Base-by-base conservation (phyloP, 1,140 invertebrate species). In the Bombus superbus region DNA sequence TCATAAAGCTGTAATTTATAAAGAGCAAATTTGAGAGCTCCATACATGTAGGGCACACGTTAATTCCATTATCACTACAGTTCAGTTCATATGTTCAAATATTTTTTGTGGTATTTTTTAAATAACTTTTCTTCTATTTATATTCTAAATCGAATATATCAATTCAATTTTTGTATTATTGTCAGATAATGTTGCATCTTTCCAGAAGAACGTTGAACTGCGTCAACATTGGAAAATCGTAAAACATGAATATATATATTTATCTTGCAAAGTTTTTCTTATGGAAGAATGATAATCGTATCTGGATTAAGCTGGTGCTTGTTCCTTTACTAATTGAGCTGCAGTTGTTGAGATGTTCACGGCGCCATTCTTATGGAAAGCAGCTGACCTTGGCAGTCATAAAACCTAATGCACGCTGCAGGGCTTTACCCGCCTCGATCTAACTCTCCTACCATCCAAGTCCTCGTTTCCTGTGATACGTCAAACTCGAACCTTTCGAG, bases 321-420 rank as follows among this genome's bases (percentile, higher is more conserved):
- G 35, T 86, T 81, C 59, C 80, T 79, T 57, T 53, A 62, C 77
- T 87, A 89, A 90, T 89, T 78, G 80, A 88, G n/a, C 40, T 9
- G 40, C 75, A 13, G 3, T 53, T 38, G 66, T 66, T 69, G 32
- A 71, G 64, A 85, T 71, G 77, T 72, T 71, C 57, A 47, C 32
- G 18, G 22, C 59, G 79, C 42, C 64, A 77, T 88, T 88, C 80
- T 88, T 85, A 83, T 81, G 76, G 86, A 90, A 90, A 90, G 35
- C 62, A 77, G 25, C n/a, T 69, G 69, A 68, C 89, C 82, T 90
- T 90, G 76, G 42, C 83, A 82, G 81, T 90, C 35, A 76, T 87
- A 53, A 84, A 87, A 47, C 25, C 59, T 62, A 62, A 88, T 88
- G 44, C 68, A 73, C 86, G 57, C 18, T 69, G 10, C 75, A 84